Conservation (phyloP, 2,797 vertebrate genomes). For the Rousettus madagascariensis region DNA sequence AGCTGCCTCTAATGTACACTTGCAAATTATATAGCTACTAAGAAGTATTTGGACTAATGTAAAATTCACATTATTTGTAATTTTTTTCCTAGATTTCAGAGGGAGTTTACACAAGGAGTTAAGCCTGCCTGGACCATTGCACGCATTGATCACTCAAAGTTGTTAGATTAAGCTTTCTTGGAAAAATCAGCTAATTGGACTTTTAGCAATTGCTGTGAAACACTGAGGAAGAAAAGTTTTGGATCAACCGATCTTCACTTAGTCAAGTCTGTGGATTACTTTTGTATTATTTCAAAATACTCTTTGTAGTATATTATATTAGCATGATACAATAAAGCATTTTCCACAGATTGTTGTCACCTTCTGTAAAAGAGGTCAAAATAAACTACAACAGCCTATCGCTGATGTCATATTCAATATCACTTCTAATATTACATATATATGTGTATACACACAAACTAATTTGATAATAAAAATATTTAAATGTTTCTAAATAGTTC, state of each 20-base stretch:
- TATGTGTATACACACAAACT: not conserved
- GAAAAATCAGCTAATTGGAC: conserved; percentile 63
- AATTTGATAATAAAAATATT: conserved; percentile 26
- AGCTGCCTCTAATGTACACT: not conserved
- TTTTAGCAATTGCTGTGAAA: conserved; percentile 66
- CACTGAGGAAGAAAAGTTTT: conserved; percentile 61
- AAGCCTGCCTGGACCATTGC: conserved; percentile 96
- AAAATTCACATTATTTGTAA: conserved; percentile 56
- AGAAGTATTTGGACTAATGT: not conserved
- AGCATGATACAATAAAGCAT: conserved; percentile 76
- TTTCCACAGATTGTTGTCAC: conserved; percentile 55
- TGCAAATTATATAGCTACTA: conserved; percentile 35
- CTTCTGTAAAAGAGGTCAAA: conserved; percentile 44
- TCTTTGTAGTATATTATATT: conserved; percentile 22
- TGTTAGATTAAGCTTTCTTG: conserved; percentile 88
- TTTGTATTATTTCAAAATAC: conserved; percentile 75
- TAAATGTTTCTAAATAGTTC: not conserved
- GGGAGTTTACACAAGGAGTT: conserved; percentile 96
- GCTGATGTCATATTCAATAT: conserved; percentile 14
- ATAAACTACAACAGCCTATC: not conserved
- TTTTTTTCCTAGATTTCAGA: conserved; percentile 90
- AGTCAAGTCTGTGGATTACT: conserved; percentile 60
- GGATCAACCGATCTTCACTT: conserved; percentile 59
- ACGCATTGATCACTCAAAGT: conserved; percentile 93
- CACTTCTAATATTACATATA: not conserved